Conservation (phyloP, 2,113 vertebrate genomes). For the Misgurnus mizolepis region DNA sequence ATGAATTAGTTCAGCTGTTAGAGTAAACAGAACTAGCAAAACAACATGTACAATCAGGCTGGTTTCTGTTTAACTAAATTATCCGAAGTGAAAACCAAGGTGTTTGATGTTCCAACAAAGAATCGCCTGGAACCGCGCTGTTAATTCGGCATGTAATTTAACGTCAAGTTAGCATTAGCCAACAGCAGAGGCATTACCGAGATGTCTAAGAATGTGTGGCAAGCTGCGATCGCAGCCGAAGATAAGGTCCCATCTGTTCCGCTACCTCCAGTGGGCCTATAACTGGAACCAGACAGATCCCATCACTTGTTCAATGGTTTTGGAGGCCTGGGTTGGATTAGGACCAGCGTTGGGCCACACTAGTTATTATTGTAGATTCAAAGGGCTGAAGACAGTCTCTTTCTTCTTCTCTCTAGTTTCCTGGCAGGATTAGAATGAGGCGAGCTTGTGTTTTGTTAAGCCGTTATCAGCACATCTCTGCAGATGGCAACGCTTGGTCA, state of each 20-base stretch:
- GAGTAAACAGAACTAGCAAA: no score
- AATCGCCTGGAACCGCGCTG: conserved; percentile 19
- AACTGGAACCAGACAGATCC: conserved; percentile 59
- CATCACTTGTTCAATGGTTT: conserved; percentile 60
- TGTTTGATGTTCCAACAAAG: not conserved
- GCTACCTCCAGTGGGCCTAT: conserved; percentile 59
- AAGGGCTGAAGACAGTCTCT: conserved; percentile 62
- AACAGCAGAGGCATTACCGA: conserved; percentile 72
- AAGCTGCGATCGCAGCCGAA: conserved; percentile 64
- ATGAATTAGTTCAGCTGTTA: no score
- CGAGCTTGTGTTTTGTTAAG: conserved; percentile 51
- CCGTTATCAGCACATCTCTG: conserved; percentile 54
- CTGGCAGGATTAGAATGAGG: conserved; percentile 67
- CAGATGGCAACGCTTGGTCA: conserved; percentile 43
- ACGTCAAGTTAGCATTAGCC: conserved; percentile 66
- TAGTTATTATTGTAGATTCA: conserved; percentile 72
- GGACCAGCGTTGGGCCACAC: conserved; percentile 51
- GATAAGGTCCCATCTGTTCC: conserved; percentile 79
- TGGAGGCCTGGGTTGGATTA: conserved; percentile 58
- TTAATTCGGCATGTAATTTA: conserved; percentile 65
- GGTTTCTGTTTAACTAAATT: no score
- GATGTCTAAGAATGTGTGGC: conserved; percentile 77
- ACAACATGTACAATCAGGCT: no score
- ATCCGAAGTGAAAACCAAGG: not conserved
- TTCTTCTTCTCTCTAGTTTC: conserved; percentile 76